These are phyloP conservation scores for Spisula subtruncata DNA, from an alignment of 2,888 invertebrate species.

Conservation along the genomic window DNA sequence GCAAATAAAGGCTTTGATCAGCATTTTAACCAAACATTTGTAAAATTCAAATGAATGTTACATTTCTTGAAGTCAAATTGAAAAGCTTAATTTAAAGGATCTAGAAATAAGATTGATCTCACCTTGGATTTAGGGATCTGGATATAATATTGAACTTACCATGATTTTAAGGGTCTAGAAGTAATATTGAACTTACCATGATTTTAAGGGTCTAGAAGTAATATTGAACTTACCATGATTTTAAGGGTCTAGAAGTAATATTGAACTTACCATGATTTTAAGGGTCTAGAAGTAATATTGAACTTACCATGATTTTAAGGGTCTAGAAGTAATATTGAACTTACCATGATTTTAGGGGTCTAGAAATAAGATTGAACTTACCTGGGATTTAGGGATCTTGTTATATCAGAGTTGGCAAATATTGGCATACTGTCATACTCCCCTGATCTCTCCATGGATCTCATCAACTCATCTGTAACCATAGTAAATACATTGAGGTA, in stretches of 20 bases:
- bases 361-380: slow-evolving; percentile 24
- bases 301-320: no score
- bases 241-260: slow-evolving; percentile 37
- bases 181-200: no score
- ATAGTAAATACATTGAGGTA: neutral
- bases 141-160: slow-evolving; percentile 36
- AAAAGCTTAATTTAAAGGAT: no score
- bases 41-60: no score
- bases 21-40: no score
- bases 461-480: slow-evolving; percentile 47
- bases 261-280: neutral
- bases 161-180: slow-evolving; percentile 57
- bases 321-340: neutral
- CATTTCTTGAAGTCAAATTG: no score
- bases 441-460: slow-evolving; percentile 40
- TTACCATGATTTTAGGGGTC: neutral
- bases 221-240: slow-evolving; percentile 48
- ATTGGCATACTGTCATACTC: slow-evolving; percentile 33
- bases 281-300: no score
- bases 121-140: no score
- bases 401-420: slow-evolving; percentile 50
- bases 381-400: slow-evolving; percentile 59
- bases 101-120: neutral
- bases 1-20: no score
- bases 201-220: neutral